Evolutionary conservation across 1,140 invertebrate species (phyloP).

Genomic region (Maniola jurtina): DNA sequence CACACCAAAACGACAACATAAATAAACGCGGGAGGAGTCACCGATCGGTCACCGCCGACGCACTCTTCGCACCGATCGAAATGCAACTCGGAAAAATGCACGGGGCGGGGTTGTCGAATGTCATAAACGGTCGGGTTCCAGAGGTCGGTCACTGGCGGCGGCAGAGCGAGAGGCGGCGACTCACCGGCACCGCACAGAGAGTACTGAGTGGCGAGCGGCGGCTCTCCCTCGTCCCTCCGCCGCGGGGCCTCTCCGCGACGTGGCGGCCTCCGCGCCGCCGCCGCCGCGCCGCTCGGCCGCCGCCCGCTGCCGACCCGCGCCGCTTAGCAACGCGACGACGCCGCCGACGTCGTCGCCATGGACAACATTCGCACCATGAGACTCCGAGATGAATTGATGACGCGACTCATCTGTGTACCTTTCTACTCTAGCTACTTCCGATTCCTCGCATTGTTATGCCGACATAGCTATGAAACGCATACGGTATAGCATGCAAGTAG

Average conservation of each 20-base stretch:
- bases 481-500: too few species aligned
- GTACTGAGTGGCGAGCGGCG: conserved; percentile 52
- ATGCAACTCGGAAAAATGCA: conserved; percentile 69
- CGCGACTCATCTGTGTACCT: not conserved
- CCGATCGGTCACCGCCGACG: conserved; percentile 47
- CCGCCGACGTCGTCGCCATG: conserved; percentile 29
- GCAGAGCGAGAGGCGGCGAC: conserved; percentile 33
- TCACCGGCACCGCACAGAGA: conserved; percentile 57
- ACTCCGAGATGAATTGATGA: conserved; percentile 12
- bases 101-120: conserved; percentile 75
- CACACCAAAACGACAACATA: conserved; percentile 78
- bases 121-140: conserved; percentile 69
- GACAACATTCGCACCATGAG: not conserved
- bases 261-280: conserved; percentile 42
- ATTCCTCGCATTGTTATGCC: too few species aligned
- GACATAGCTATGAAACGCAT: too few species aligned
- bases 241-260: conserved; percentile 35
- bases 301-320: conserved; percentile 36
- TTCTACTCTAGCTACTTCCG: too few species aligned
- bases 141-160: conserved; percentile 64
- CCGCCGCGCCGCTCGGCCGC: conserved; percentile 27
- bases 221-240: conserved; percentile 25
- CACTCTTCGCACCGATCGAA: conserved; percentile 65
- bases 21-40: conserved; percentile 68
- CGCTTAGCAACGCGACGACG: conserved; percentile 53